Conservation (phyloP, 2,888 invertebrate species). For the Lepeophtheirus nordmannii region DNA sequence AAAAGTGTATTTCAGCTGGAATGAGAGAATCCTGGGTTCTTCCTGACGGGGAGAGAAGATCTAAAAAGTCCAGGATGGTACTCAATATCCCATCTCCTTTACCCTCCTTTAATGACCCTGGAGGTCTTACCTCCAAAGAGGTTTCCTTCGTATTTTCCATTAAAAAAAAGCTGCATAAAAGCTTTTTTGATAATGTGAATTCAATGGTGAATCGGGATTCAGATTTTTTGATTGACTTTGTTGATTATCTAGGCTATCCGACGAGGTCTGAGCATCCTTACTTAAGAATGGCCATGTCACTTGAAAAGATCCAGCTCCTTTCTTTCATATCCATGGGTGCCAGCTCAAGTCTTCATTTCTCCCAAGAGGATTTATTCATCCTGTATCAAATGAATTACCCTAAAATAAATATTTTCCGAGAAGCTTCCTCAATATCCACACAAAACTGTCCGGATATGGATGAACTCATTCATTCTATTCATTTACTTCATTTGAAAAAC, state of each 20-base stretch:
- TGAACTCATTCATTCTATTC: neutral
- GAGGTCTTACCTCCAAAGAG: neutral
- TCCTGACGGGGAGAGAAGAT: slow-evolving; percentile 30
- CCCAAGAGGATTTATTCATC: neutral
- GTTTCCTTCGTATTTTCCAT: neutral
- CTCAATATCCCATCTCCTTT: neutral
- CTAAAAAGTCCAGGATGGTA: slow-evolving; percentile 22
- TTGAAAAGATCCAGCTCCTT: neutral
- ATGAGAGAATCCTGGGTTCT: slow-evolving; percentile 31
- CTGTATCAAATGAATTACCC: neutral
- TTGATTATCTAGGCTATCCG: neutral
- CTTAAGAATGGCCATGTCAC: neutral
- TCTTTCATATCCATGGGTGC: neutral
- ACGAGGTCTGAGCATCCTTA: neutral
- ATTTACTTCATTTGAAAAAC: neutral
- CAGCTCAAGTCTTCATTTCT: neutral
- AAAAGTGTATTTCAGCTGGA: slow-evolving; percentile 30
- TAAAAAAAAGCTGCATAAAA: neutral
- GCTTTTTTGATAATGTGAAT: neutral
- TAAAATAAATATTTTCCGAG: neutral
- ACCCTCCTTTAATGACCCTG: neutral
- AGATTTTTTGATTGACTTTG: neutral
- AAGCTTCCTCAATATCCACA: neutral
- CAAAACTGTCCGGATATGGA: neutral
- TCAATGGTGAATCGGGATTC: neutral